A percentile compares a stretch with the other conserved stretches of the same genome.
Evolutionary conservation across 2,113 vertebrate species (phyloP).

Genomic region (Malaclemys terrapin): DNA sequence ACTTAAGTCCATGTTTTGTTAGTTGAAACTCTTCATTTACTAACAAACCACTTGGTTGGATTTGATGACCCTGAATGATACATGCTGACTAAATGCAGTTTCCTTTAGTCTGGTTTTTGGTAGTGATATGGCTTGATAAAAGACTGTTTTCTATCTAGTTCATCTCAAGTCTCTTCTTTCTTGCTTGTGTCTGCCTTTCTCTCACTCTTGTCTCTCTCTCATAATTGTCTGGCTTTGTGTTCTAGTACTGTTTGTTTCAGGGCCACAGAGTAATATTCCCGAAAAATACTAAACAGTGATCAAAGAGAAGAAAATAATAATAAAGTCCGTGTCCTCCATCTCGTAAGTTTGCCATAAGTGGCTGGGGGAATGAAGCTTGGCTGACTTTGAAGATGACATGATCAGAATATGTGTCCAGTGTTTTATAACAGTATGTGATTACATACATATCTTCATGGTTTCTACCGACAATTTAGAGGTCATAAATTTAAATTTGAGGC

Average conservation of each 20-base stretch:
- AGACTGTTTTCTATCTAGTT: not conserved
- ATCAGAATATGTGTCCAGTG: not conserved
- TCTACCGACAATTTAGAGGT: not conserved
- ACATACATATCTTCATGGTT: not conserved
- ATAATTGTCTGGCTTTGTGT: not conserved
- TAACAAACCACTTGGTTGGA: rapidly evolving
- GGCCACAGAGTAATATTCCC: not conserved
- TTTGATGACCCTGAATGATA: not conserved
- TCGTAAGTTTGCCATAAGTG: not conserved
- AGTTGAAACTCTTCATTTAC: not conserved
- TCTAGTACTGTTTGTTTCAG: not conserved
- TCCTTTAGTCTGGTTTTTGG: not conserved
- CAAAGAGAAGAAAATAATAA: not conserved
- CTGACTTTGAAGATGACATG: not conserved
- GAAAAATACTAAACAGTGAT: not conserved
- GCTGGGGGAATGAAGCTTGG: not conserved
- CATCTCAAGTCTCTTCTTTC: not conserved
- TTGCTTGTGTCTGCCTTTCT: not conserved
- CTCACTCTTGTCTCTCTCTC: not conserved
- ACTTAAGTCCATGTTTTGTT: not conserved
- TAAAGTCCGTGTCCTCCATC: not conserved
- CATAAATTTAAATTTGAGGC: not conserved
- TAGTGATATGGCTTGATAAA: not conserved
- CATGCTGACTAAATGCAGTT: not conserved
- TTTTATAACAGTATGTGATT: not conserved